Evolutionary conservation across 2,113 vertebrate genomes (phyloP), one percentile per base, ranked within the genome.

Genomic region (Sphaerodactylus townsendi): DNA sequence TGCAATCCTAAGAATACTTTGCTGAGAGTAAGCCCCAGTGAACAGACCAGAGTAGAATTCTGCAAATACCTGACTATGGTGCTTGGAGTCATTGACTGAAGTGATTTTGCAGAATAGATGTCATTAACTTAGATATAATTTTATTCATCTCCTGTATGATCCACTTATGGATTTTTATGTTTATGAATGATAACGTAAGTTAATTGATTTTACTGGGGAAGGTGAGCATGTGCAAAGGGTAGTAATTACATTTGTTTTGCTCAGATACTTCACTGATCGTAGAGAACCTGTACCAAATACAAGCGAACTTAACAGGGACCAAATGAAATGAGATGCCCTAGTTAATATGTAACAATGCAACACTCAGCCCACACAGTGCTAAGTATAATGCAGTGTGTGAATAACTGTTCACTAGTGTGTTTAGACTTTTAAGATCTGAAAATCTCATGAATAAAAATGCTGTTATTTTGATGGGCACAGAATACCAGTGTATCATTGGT

Each of bases 341-440:
- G 65, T 0, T 0, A 48, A 48, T 56, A 85, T 86, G 3, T 78
- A 85, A 86, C 83, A 92, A 39, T 8, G 82, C 37, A 65, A 5
- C 62, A 62, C 44, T 35, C 83, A 2, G 1, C 83, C 50, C 77
- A 69, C 41, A 8, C 30, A 81, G 23, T 3, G 5, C 70, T 88
- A 86, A 88, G 46, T 10, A 13, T 8, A 56, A 37, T 35, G n/a
- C 7, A 82, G 70, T 4, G 71, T 83, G 68, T 72, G 85, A 84
- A n/a, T 65, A 84, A 73, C 68, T 71, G 28, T 84, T 88, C 68
- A 68, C 35, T 71, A 53, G 10, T 48, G 4, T 69, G 53, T 86
- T 82, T 74, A 84, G 85, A 77, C 66, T 92, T 89, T 39, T 30
- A 88, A 19, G 39, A 71, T 81, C 79, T 84, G 85, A 72, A 91